Evolutionary conservation across 2,113 vertebrate species (phyloP).

Genomic region (Pao palembangensis): DNA sequence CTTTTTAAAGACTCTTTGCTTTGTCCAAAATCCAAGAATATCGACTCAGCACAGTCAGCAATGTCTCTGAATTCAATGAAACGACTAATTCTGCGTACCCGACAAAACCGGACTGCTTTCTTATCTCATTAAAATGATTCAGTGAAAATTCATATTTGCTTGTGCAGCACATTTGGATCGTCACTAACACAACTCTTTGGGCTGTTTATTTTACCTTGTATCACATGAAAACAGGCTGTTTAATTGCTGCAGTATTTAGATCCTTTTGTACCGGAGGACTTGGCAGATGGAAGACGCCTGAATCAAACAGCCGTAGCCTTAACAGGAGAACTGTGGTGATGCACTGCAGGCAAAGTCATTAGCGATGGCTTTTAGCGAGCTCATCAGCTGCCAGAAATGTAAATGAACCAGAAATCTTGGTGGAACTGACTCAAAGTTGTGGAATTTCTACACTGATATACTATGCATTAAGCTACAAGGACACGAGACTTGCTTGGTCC

Average conservation of each 20-base stretch:
- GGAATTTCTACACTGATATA: not conserved
- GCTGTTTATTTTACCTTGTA: slow-evolving; percentile 27
- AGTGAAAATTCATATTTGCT: no score
- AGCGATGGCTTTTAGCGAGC: slow-evolving; percentile 53
- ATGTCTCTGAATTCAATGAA: no score
- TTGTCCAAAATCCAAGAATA: no score
- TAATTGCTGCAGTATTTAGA: slow-evolving; percentile 38
- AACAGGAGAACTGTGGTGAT: slow-evolving; percentile 30
- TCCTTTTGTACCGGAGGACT: slow-evolving; percentile 29
- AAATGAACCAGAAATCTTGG: slow-evolving; percentile 38
- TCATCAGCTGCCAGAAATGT: slow-evolving; percentile 61
- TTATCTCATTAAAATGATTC: not conserved
- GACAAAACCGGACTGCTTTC: not conserved
- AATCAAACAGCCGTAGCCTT: slow-evolving; percentile 41
- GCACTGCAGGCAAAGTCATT: slow-evolving; percentile 53
- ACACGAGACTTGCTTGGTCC: not conserved
- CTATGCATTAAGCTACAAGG: not conserved
- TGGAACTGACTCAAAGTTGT: slow-evolving; percentile 9
- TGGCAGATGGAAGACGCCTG: slow-evolving; percentile 46
- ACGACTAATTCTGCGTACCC: no score
- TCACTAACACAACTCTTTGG: slow-evolving; percentile 1
- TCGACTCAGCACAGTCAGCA: no score
- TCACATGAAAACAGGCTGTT: slow-evolving; percentile 33
- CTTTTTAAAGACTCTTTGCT: no score
- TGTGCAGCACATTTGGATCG: not conserved